Base-by-base conservation (phyloP, 1,140 invertebrate genomes). In the Papilio polytes region DNA sequence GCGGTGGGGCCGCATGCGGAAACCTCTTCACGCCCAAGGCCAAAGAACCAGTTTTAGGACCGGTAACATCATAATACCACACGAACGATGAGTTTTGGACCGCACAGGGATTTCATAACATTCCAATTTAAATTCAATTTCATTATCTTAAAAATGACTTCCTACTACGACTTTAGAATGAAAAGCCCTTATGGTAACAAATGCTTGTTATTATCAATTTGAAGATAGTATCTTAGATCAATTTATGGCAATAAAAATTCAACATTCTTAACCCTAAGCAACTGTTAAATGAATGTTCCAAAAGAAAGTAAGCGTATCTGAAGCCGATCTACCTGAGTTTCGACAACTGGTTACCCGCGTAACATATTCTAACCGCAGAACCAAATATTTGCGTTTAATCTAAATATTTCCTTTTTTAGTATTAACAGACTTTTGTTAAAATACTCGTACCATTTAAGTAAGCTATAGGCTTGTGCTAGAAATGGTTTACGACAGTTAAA, bases 1-100 rank as follows among this genome's bases (percentile, higher is more conserved):
- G 56, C 66, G 44, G 81, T 82, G 86, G 84, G 85, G 85, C 85
- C 88, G 80, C 83, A 90, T 84, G 85, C 89, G 90, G 88, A 91
- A 91, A 88, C 88, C 87, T 85, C 82, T 81, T 79, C 73, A 80
- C 36, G 79, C 72, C 81, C 89, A 91, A 91, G 90, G 90, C 88
- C 88, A 88, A 31, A 80, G 66, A 89, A 91, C 90, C 86, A 83
- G 90, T 91, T 91, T 86, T 70, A 80, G 77, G 85, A 91, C 90
- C 87, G 87, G 90, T 90, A 89, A 84, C 84, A 86, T 87, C 83
- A 85, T 83, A 85, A 84, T 79, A 82, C 82, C 63, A 84, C 41
- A 41, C 66, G 76, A 76, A 70, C 73, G 74, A 81, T 78, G 82
- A 73, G 74, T 80, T 74, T 77, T 59, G 41, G 70, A 76, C 78